phyloP scores from a whole-genome alignment of 1,140 invertebrate genomes.

The Caenorhabditis latens region DNA sequence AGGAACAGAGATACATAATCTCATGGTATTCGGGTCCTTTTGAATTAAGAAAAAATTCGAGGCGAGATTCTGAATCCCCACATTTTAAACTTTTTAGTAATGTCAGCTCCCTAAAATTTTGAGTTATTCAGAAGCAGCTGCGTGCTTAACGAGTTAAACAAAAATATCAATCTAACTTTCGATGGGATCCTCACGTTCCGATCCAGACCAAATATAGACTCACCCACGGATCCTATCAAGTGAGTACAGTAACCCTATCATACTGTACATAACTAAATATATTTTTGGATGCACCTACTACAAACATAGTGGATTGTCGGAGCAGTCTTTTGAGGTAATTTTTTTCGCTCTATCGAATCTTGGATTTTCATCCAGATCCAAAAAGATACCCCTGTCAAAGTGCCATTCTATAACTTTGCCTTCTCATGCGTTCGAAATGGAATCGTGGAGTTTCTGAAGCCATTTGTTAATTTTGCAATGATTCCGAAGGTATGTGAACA shows the following conservation, averaged over 20 bases:
- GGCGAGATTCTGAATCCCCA: too few relatives aligned
- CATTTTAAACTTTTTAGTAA: too few relatives aligned
- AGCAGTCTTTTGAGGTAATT: conserved; percentile 6
- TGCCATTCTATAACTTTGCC: background rate
- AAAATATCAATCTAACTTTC: background rate
- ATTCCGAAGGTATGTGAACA: background rate
- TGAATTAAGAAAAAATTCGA: too few relatives aligned
- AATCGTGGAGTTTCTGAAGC: conserved; percentile 5
- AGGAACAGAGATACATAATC: too few relatives aligned
- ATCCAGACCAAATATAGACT: background rate
- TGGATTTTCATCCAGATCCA: background rate
- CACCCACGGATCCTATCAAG: background rate
- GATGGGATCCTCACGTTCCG: background rate
- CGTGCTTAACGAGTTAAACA: background rate
- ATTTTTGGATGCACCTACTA: conserved; percentile 16
- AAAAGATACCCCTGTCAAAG: background rate
- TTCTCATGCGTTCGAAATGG: conserved; percentile 6
- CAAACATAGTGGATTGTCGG: conserved; percentile 7
- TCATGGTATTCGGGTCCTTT: too few relatives aligned
- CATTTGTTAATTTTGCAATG: conserved; percentile 15
- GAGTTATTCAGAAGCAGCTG: background rate
- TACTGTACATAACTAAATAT: too few relatives aligned
- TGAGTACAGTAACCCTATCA: background rate
- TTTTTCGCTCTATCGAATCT: background rate
- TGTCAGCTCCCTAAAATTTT: background rate